Percentiles rank a stretch among this genome's conserved stretches.
phyloP scores from a whole-genome alignment of 2,888 invertebrate genomes.

The Heliconius ismenius region DNA sequence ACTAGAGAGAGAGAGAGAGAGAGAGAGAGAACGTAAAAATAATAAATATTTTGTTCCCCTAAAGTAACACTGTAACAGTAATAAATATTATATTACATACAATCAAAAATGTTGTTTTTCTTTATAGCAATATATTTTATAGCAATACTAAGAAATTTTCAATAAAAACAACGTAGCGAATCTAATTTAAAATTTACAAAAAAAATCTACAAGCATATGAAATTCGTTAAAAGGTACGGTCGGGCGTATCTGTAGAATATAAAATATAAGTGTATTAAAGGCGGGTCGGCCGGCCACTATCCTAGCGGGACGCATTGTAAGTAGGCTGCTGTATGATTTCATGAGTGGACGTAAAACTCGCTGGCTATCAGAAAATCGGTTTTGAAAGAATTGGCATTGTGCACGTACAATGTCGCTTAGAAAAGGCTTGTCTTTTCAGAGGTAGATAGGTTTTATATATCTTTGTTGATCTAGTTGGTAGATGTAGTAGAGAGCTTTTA shows the following conservation, averaged over 20 bases:
- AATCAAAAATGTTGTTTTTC: too few species aligned
- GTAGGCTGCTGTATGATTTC: constrained; percentile 38
- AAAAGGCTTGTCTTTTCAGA: constrained; percentile 4
- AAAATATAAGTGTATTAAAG: constrained; percentile 17
- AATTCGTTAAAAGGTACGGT: not conserved
- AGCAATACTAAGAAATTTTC: too few species aligned
- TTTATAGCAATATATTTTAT: too few species aligned
- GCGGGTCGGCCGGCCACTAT: constrained; percentile 8
- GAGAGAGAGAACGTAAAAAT: too few species aligned
- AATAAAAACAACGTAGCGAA: not conserved
- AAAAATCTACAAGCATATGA: not conserved
- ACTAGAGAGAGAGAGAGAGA: not conserved
- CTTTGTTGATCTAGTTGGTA: not conserved
- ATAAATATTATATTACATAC: too few species aligned
- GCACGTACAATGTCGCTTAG: constrained; percentile 23
- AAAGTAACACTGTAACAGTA: too few species aligned
- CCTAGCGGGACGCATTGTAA: constrained; percentile 17
- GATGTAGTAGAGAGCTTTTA: not conserved
- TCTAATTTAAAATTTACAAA: not conserved
- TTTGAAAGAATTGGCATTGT: constrained; percentile 29
- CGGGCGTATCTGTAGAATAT: not conserved
- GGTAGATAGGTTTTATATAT: constrained; percentile 6
- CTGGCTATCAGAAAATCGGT: constrained; percentile 29
- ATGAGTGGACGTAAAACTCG: constrained; percentile 36
- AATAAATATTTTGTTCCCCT: too few species aligned